Base-by-base conservation (phyloP, 2,888 invertebrate species). In the Spatulosminthurus flaviceps region DNA sequence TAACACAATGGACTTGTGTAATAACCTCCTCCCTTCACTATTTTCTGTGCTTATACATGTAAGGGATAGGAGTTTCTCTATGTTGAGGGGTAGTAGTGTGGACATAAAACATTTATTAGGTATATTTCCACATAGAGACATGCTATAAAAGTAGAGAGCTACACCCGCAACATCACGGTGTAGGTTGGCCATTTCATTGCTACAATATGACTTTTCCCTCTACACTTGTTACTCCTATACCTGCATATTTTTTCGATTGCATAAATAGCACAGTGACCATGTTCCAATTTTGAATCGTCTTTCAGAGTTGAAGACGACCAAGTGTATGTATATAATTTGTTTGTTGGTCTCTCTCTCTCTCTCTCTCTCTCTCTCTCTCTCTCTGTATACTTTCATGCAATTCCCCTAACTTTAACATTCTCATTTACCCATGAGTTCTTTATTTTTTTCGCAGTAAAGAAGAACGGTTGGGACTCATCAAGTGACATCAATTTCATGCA, bases 191-290 rank as follows among this genome's bases (percentile, higher is more conserved):
- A 51, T 51, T 51, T 51, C 51, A 51, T 51, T 51, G 64, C 24
- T 64, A 64, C 64, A 64, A 22, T 26, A 64, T 16, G 64, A 11
- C n/a, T n/a, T n/a, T n/a, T n/a, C n/a, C n/a, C n/a, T n/a, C n/a
- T n/a, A n/a, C n/a, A n/a, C n/a, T n/a, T n/a, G n/a, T n/a, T n/a
- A 64, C 24, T n/a, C 24, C n/a, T 64, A 24, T 66, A 76, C 75
- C 42, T 76, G 74, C 42, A 42, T 66, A 66, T 41, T 61, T n/a
- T n/a, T 73, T 73, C 67, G 70, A 78, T 78, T 78, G 78, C 78
- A 71, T 69, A 77, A 76, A 76, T 67, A 69, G 60, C 72, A 51
- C 41, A 78, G 78, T 78, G 78, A 71, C 78, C 78, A 78, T 78
- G 78, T 78, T 78, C 78, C 78, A 78, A 78, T 78, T 78, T 51